Base-by-base conservation (phyloP, 2,113 vertebrate species). In the Barnardius zonarius region DNA sequence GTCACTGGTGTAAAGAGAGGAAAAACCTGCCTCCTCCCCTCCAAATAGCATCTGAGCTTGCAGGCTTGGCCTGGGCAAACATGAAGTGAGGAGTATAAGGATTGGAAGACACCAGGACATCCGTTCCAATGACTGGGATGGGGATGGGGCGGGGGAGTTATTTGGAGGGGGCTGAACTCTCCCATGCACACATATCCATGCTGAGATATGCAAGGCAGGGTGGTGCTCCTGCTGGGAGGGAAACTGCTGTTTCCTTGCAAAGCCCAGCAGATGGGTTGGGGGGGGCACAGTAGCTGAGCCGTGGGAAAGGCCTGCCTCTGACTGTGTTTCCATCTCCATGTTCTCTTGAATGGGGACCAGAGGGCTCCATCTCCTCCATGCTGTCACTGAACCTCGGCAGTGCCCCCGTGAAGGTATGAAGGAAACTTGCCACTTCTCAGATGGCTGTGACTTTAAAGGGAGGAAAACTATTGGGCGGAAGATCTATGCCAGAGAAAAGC, bases 151-250 rank as follows among this genome's bases (percentile, higher is more conserved):
- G 2, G 15, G 4, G 1, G 10, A 33, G 57, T 41, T 35, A 24
- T 24, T 57, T 83, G 49, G 5, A 69, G 35, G 48, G 39, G 39
- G 19, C 16, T 66, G 80, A 73, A 54, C 19, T 35, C 67, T 69
- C 23, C 3, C 39, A 1, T 10, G 4, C 6, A 30, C 48, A 39
- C 33, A 22, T 52, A 48, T 18, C 35, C 37, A 33, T 0, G 5
- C 30, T 33, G 69, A 89, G 48, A 64, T 51, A 35, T 39, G 43
- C 79, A 83, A 92, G 57, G 31, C 70, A 64, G 43, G 31, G 43
- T 63, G 48, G n/a, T 78, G 55, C 25, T 91, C 37, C 37, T 81
- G 25, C 37, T 54, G n/a, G 51, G 55, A 70, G 14, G 69, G 78
- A 80, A 92, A 54, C 6, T 28, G 12, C 43, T 75, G 25, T 23